Percentiles rank a stretch among this genome's conserved stretches.
Conservation (phyloP, 1,140 invertebrate species). For the Drosophila repletoides region DNA sequence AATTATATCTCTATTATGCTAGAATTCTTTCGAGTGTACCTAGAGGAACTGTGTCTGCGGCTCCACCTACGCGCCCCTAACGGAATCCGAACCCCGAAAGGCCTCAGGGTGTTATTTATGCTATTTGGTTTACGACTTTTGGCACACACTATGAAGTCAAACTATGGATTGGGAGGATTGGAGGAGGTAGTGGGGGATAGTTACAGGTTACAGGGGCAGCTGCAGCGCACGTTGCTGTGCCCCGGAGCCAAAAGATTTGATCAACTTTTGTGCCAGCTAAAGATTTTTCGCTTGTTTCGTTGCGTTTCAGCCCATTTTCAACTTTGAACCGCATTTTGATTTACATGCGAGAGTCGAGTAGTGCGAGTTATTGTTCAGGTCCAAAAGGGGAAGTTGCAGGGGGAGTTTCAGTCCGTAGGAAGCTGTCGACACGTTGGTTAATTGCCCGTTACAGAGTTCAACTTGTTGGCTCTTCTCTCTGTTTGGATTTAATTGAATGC, state of each 20-base stretch:
- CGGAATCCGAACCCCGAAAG: slow-evolving; percentile 9
- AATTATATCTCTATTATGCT: no score
- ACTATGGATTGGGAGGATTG: not conserved
- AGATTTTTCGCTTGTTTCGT: slow-evolving; percentile 54
- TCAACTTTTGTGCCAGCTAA: slow-evolving; percentile 63
- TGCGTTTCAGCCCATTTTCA: slow-evolving; percentile 55
- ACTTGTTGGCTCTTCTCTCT: slow-evolving; percentile 31
- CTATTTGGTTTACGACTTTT: slow-evolving; percentile 66
- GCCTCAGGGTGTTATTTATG: slow-evolving; percentile 61
- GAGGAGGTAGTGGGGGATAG: not conserved
- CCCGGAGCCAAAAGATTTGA: slow-evolving; percentile 54
- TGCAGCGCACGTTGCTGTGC: slow-evolving; percentile 13
- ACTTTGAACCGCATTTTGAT: slow-evolving; percentile 71
- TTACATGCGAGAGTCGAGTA: slow-evolving; percentile 49
- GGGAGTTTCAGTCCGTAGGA: slow-evolving; percentile 15
- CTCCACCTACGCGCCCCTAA: slow-evolving; percentile 28
- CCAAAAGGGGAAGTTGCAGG: not conserved
- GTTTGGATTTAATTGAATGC: slow-evolving; percentile 22
- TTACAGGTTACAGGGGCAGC: not conserved
- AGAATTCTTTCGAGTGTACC: no score
- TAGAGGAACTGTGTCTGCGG: slow-evolving; percentile 44
- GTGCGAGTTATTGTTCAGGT: not conserved
- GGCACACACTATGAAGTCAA: slow-evolving; percentile 25
- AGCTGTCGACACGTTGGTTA: slow-evolving; percentile 68
- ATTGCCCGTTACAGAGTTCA: slow-evolving; percentile 59